A percentile compares a stretch with the other conserved stretches of the same genome.
These are phyloP conservation scores for Orientallactaga sibirica DNA, from an alignment of 2,797 vertebrate species.

Conservation along the genomic window DNA sequence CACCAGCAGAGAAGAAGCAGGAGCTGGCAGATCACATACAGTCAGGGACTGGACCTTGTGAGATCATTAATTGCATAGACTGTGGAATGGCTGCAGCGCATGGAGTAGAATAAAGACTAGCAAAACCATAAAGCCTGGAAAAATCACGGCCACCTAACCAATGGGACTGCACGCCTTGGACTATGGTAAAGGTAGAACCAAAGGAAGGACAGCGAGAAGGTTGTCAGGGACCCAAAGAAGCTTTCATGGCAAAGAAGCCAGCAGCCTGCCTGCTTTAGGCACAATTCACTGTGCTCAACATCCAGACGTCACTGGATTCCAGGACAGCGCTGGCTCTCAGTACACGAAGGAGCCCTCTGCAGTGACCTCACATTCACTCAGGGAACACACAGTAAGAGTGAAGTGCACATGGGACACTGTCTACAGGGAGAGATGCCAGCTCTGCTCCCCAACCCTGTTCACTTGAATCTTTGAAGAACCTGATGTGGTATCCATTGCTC, in stretches of 20 bases:
- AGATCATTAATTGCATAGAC: background rate
- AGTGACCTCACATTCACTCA: background rate
- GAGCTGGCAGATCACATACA: background rate
- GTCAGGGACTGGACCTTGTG: background rate
- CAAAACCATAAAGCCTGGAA: background rate
- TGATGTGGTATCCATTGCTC: constrained; percentile 44
- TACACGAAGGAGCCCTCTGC: background rate
- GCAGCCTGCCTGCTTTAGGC: background rate
- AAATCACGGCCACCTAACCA: background rate
- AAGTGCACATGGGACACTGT: constrained; percentile 8
- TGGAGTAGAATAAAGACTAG: background rate
- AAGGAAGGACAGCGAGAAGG: background rate
- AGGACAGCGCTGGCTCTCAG: background rate
- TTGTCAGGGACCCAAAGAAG: background rate
- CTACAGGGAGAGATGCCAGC: background rate
- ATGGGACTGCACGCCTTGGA: background rate
- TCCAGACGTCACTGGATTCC: background rate
- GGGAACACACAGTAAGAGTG: background rate
- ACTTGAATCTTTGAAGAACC: constrained; percentile 31
- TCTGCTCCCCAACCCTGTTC: background rate
- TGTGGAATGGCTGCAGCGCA: background rate
- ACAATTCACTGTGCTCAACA: background rate
- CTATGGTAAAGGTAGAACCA: background rate
- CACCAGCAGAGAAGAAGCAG: background rate
- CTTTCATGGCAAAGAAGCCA: background rate